Percentiles rank a stretch among this genome's conserved stretches.
These are phyloP conservation scores for Platycheirus rosarum DNA, from an alignment of 2,888 invertebrate species.

Conservation along the genomic window DNA sequence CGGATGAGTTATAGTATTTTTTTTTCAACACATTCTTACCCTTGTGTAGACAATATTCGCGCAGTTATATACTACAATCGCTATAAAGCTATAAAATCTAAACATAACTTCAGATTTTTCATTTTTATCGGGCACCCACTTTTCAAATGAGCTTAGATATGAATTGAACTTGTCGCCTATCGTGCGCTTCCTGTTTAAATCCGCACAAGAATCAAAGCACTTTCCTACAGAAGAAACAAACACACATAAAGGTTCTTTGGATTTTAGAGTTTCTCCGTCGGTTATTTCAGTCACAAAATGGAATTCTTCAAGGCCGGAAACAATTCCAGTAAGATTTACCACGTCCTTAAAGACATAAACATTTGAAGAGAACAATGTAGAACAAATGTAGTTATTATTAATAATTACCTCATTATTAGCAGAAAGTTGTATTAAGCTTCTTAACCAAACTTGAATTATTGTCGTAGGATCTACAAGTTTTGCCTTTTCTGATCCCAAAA, in stretches of 20 bases:
- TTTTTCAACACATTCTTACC: conserved; percentile 65
- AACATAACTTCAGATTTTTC: conserved; percentile 78
- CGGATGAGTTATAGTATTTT: too few relatives aligned
- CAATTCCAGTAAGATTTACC: conserved; percentile 76
- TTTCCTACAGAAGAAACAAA: conserved; percentile 80
- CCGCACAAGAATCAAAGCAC: conserved; percentile 69
- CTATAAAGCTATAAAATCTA: conserved; percentile 81
- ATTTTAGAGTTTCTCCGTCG: conserved; percentile 75
- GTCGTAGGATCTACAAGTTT: conserved; percentile 75
- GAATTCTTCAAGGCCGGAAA: conserved; percentile 79
- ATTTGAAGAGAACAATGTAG: too few relatives aligned
- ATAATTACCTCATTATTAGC: conserved; percentile 77
- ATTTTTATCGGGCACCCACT: conserved; percentile 79
- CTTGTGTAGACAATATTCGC: conserved; percentile 79
- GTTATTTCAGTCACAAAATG: conserved; percentile 75
- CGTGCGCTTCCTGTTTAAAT: conserved; percentile 76
- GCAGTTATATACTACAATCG: conserved; percentile 82
- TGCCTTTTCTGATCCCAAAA: conserved; percentile 76
- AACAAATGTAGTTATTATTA: background rate
- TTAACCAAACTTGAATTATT: conserved; percentile 81
- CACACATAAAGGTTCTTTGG: conserved; percentile 80
- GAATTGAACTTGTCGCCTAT: conserved; percentile 80
- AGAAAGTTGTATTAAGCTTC: conserved; percentile 79
- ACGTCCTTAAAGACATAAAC: conserved; percentile 75
- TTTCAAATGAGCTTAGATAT: conserved; percentile 80